These are phyloP conservation scores for Stegastes partitus DNA, from an alignment of 2,113 vertebrate genomes.

Conservation along the genomic window DNA sequence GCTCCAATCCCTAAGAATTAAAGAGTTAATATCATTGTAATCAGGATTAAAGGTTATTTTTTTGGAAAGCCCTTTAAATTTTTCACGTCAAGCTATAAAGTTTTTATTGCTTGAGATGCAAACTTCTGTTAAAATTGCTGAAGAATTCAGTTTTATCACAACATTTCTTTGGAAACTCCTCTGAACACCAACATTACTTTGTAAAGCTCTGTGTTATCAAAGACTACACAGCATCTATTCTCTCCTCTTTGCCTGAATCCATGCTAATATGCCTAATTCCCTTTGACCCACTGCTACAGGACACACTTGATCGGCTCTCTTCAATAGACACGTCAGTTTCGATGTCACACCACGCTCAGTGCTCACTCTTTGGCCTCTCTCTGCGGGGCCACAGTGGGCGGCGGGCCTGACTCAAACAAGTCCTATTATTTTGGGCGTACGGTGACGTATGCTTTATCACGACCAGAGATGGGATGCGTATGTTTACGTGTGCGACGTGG, in stretches of 20 bases:
- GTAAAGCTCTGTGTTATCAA: neutral
- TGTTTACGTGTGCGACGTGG: constrained; percentile 41
- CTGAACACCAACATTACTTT: constrained; percentile 15
- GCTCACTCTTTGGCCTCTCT: constrained; percentile 10
- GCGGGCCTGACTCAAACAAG: constrained; percentile 4
- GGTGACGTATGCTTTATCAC: constrained; percentile 24
- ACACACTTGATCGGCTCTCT: constrained; percentile 42
- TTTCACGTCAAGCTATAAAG: too few species aligned
- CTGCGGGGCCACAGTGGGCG: neutral
- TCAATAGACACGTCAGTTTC: constrained; percentile 49
- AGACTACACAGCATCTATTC: constrained; percentile 2
- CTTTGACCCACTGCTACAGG: constrained; percentile 40
- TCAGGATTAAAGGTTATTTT: too few species aligned
- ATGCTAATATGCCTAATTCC: constrained; percentile 34
- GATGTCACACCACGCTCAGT: constrained; percentile 44
- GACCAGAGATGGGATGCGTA: constrained; percentile 47
- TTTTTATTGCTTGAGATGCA: too few species aligned
- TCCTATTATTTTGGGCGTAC: constrained; percentile 23
- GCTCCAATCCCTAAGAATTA: too few species aligned
- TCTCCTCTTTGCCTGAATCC: constrained; percentile 10
- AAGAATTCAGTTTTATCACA: neutral
- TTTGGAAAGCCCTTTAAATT: too few species aligned
- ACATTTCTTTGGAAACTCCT: neutral
- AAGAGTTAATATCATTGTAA: too few species aligned
- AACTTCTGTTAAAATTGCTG: too few species aligned